phyloP scores from a whole-genome alignment of 2,113 vertebrate genomes.

The Serinus canaria region DNA sequence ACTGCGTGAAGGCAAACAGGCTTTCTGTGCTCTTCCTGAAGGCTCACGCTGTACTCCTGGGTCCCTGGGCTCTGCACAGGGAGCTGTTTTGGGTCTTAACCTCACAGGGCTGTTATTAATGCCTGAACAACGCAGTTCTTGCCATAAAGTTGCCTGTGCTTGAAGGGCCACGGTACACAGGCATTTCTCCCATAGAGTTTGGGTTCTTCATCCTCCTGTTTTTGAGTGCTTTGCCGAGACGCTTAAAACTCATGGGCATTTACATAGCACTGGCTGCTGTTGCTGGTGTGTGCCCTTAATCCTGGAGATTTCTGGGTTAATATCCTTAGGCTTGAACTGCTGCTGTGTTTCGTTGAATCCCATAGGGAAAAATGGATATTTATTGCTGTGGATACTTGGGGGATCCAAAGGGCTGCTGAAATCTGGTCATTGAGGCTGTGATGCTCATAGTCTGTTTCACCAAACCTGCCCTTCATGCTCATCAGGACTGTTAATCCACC shows the following conservation, averaged over 20 bases:
- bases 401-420: not conserved
- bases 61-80: not conserved
- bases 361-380: accelerated
- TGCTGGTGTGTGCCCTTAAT: not conserved
- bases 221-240: not conserved
- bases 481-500: not conserved
- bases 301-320: not conserved
- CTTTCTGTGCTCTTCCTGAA: accelerated
- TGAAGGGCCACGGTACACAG: not conserved
- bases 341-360: not conserved
- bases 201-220: not conserved
- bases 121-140: not conserved
- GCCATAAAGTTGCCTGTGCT: not conserved
- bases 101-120: not conserved
- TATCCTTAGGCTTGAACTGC: not conserved
- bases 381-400: not conserved
- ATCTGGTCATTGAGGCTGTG: accelerated
- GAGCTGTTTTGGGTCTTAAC: not conserved
- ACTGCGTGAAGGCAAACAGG: accelerated
- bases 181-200: not conserved
- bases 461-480: not conserved
- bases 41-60: accelerated
- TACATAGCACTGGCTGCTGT: accelerated
- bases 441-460: accelerated
- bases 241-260: accelerated